Evolutionary conservation across 2,888 invertebrate genomes (phyloP).

Genomic region (Drosophila cracens): DNA sequence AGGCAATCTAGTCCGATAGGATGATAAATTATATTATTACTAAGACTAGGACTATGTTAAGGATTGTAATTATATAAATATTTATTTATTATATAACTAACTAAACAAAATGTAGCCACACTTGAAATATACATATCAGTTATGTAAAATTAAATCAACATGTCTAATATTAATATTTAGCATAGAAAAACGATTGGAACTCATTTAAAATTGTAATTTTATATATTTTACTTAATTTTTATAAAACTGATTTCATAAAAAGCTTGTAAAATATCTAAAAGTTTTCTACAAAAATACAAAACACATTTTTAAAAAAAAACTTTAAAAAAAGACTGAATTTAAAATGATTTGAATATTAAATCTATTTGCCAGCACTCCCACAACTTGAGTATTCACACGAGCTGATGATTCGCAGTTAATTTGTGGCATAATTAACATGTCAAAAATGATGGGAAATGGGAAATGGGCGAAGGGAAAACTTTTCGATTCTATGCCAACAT

Average conservation of each 20-base stretch:
- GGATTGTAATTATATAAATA: neutral
- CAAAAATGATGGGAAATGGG: conserved; percentile 6
- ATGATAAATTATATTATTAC: neutral
- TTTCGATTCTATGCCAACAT: conserved; percentile 18
- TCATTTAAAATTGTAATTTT: neutral
- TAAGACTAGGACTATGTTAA: neutral
- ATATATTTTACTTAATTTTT: neutral
- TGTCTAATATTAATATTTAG: neutral
- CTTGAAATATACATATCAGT: neutral
- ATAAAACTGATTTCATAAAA: neutral
- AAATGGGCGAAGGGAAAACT: conserved; percentile 7
- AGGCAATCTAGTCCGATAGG: neutral
- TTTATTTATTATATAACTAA: neutral
- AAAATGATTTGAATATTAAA: neutral
- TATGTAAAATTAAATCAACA: neutral
- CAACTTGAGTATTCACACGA: conserved; percentile 38
- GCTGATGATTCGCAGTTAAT: conserved; percentile 14
- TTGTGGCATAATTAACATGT: conserved; percentile 57
- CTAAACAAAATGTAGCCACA: neutral
- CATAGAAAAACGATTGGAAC: neutral
- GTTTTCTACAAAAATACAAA: neutral
- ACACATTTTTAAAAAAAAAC: no score
- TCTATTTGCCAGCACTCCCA: conserved; percentile 9
- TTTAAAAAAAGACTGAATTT: no score
- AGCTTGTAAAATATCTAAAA: neutral